Evolutionary conservation across 2,797 vertebrate species (phyloP).

Genomic region (Mus caroli): DNA sequence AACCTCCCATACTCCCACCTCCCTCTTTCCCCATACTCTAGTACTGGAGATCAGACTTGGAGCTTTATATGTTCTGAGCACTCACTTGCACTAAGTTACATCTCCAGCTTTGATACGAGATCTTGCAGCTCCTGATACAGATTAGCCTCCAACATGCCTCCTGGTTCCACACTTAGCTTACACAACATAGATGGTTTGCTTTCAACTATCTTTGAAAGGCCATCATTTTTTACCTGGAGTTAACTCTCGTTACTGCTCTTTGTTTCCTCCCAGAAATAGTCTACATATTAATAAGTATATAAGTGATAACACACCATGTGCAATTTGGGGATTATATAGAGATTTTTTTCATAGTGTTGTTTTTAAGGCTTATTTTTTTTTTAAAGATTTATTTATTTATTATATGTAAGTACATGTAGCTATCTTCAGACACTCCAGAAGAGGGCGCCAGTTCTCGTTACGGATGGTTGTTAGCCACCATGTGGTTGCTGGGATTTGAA

Average conservation of each 20-base stretch:
- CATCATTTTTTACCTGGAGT: not conserved
- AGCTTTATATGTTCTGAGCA: not conserved
- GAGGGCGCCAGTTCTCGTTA: too few species aligned
- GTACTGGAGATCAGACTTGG: not conserved
- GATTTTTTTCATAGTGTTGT: not conserved
- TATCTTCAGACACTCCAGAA: too few species aligned
- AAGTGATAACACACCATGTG: not conserved
- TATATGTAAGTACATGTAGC: too few species aligned
- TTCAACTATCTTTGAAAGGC: not conserved
- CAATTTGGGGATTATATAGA: not conserved
- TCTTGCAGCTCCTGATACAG: not conserved
- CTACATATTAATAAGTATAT: not conserved
- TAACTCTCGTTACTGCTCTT: constrained; percentile 21
- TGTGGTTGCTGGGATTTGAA: too few species aligned
- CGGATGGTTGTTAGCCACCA: too few species aligned
- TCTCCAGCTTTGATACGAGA: not conserved
- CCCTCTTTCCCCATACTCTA: not conserved
- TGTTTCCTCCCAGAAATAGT: not conserved
- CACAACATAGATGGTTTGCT: not conserved
- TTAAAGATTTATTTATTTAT: too few species aligned
- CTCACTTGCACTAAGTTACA: not conserved
- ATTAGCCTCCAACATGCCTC: not conserved
- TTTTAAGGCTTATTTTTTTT: not conserved
- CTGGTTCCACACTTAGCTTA: not conserved
- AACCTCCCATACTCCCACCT: not conserved